These are phyloP conservation scores for Nysson spinosus DNA, from an alignment of 2,888 invertebrate genomes.

Conservation along the genomic window DNA sequence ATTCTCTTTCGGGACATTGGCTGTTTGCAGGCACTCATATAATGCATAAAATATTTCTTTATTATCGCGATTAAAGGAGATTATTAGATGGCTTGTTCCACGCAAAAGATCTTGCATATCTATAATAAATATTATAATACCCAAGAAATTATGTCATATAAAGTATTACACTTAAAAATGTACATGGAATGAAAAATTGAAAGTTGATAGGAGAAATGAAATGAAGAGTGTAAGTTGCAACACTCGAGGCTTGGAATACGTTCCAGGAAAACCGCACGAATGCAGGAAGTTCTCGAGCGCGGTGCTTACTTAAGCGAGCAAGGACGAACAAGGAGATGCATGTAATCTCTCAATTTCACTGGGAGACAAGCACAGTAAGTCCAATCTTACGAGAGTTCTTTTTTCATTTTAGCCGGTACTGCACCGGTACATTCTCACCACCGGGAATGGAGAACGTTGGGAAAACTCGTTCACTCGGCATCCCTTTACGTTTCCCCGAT, in stretches of 20 bases:
- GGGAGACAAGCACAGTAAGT: conserved; percentile 32
- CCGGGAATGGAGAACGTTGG: conserved; percentile 48
- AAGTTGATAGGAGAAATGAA: too few species aligned
- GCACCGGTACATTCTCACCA: conserved; percentile 25
- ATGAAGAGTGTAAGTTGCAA: conserved; percentile 20
- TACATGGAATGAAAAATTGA: too few species aligned
- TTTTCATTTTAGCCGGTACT: conserved; percentile 12
- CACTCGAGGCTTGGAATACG: not conserved
- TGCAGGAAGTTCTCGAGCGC: conserved; percentile 37
- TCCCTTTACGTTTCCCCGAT: conserved; percentile 28
- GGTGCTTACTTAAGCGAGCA: conserved; percentile 18
- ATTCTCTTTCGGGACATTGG: too few species aligned
- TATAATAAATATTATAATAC: too few species aligned
- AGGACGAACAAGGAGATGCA: conserved; percentile 56
- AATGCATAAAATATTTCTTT: too few species aligned
- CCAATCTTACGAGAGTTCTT: conserved; percentile 33
- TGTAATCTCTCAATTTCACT: conserved; percentile 58
- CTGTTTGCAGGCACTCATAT: too few species aligned
- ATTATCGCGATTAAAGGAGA: too few species aligned
- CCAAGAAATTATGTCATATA: too few species aligned
- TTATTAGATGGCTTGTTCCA: too few species aligned
- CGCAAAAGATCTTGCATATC: too few species aligned
- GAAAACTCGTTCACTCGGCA: conserved; percentile 52
- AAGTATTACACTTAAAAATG: too few species aligned
- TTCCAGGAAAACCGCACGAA: conserved; percentile 10